phyloP scores from a whole-genome alignment of 2,797 vertebrate genomes.

The Poeciliopsis infans region DNA sequence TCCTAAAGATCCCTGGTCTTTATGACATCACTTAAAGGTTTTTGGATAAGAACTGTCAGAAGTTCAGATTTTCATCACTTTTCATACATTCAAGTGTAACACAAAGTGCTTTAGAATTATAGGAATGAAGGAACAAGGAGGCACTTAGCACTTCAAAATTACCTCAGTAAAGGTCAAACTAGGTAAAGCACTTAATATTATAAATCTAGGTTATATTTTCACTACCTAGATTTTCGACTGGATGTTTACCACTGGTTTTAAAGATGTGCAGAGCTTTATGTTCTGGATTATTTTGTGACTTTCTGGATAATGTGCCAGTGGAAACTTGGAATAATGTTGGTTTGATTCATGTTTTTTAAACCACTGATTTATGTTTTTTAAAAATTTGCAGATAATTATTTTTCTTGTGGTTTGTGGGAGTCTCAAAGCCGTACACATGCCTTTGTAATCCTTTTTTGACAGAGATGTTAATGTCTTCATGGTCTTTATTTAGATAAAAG shows the following conservation, averaged over 20 bases:
- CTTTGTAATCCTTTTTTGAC: not conserved
- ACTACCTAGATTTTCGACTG: too few species aligned
- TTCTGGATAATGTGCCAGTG: not conserved
- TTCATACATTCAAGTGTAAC: not conserved
- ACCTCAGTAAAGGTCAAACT: not conserved
- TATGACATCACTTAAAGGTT: not conserved
- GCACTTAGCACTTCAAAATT: not conserved
- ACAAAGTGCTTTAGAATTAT: not conserved
- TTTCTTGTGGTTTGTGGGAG: not conserved
- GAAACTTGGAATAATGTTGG: not conserved
- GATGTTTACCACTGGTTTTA: too few species aligned
- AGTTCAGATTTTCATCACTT: not conserved
- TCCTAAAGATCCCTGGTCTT: not conserved
- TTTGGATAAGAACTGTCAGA: not conserved
- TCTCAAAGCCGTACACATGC: not conserved
- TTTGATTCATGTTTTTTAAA: not conserved
- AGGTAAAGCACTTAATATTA: not conserved
- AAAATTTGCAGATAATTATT: not conserved
- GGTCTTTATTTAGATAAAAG: not conserved
- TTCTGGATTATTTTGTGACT: not conserved
- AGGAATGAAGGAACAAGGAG: not conserved
- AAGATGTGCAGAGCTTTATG: not conserved
- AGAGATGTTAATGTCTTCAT: not conserved
- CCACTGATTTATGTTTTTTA: not conserved
- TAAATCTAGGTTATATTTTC: not conserved